Conservation (phyloP, 2,888 invertebrate species). For the Mechanitis messenoides region DNA sequence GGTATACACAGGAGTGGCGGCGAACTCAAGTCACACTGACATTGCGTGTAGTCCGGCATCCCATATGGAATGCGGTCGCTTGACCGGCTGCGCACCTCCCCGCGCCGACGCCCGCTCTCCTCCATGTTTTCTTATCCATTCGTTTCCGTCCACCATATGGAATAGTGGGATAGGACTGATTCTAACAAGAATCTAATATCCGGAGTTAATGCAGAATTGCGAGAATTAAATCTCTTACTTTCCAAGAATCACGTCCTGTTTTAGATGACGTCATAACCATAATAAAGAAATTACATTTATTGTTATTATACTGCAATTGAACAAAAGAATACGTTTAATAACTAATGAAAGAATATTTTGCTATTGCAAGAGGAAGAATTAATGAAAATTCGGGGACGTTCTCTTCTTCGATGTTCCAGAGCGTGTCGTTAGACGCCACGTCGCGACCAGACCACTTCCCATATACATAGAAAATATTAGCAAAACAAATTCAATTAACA, state of each 20-base stretch:
- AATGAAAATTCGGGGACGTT: constrained; percentile 32
- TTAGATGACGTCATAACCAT: constrained; percentile 45
- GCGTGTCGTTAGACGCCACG: constrained; percentile 62
- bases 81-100: constrained; percentile 53
- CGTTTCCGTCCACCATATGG: constrained; percentile 68
- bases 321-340: not conserved
- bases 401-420: constrained; percentile 47
- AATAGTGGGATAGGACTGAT: constrained; percentile 61
- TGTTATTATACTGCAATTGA: too few relatives aligned
- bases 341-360: constrained; percentile 11
- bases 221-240: constrained; percentile 24
- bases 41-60: constrained; percentile 74
- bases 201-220: constrained; percentile 15
- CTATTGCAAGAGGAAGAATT: constrained; percentile 8
- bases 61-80: constrained; percentile 74
- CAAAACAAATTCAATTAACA: constrained; percentile 44
- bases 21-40: constrained; percentile 66
- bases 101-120: constrained; percentile 53
- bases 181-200: constrained; percentile 57
- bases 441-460: constrained; percentile 53
- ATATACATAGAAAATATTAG: constrained; percentile 41
- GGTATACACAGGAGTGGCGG: constrained; percentile 36
- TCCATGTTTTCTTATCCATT: constrained; percentile 68
- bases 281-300: constrained; percentile 5
- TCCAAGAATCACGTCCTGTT: constrained; percentile 30